Conservation (phyloP, 2,888 invertebrate genomes). For the Panopea generosa region DNA sequence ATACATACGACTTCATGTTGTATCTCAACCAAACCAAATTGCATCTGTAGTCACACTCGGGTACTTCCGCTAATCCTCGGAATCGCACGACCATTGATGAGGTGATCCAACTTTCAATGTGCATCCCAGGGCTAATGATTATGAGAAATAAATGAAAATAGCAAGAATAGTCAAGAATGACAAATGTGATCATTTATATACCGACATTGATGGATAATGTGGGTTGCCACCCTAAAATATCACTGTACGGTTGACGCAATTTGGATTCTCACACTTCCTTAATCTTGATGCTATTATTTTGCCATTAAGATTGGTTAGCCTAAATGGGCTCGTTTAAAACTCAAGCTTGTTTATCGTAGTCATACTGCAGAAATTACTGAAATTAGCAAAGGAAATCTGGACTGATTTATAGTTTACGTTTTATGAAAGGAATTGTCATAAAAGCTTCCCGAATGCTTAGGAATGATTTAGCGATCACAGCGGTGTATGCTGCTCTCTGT, state of each 20-base stretch:
- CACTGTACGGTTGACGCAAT: constrained; percentile 21
- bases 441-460: constrained; percentile 48
- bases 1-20: no score
- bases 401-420: constrained; percentile 49
- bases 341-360: constrained; percentile 45
- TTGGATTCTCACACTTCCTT: constrained; percentile 49
- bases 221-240: no score
- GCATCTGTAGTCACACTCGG: no score
- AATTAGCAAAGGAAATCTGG: constrained; percentile 39
- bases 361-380: constrained; percentile 48
- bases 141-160: no score
- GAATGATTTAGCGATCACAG: constrained; percentile 50
- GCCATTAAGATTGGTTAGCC: constrained; percentile 12
- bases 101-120: no score
- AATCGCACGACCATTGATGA: no score
- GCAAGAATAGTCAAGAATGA: no score
- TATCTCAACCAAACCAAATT: no score
- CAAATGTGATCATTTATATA: no score
- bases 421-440: constrained; percentile 49
- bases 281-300: constrained; percentile 41
- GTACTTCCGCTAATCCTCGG: no score
- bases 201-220: no score
- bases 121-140: no score
- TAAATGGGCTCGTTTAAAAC: constrained; percentile 42
- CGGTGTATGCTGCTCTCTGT: constrained; percentile 6